Base-by-base conservation (phyloP, 1,140 invertebrate species). In the Hyphantria cunea region DNA sequence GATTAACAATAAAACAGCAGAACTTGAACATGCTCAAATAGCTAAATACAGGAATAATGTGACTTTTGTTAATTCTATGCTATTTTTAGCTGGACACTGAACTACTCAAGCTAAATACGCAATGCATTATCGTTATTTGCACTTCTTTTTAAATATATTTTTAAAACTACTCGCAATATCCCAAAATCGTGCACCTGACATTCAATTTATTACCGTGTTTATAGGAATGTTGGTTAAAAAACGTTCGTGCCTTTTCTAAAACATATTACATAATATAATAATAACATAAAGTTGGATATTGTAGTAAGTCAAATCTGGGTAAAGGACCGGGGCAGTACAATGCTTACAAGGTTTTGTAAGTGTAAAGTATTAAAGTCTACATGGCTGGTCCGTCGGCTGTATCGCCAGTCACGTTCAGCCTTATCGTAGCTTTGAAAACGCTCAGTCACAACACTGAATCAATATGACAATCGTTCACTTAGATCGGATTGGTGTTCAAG, bases 351-450 rank as follows among this genome's bases (percentile, higher is more conserved):
- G 50, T 70, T 45, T 56, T 54, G 44, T 68, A 67, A 74, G 58
- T 69, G 66, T 71, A 70, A 80, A 82, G 72, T 73, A 75, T 64
- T 69, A 81, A 60, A 48, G 69, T 76, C 68, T 66, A 74, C 70
- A 78, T 33, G 41, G 53, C 63, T 80, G 74, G 82, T 76, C 78
- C 72, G 75, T 14, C 51, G 62, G 33, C 45, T 59, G 51, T 66
- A 64, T 33, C 68, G 56, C 56, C 54, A 78, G 81, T 74, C 81
- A 85, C 84, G 84, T 84, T 76, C 65, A 68, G 55, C 42, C 75
- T 76, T 85, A 85, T 85, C 80, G 76, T 66, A 76, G 62, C 74
- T 76, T 68, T 70, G 73, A 80, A 78, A 82, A 87, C 79, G 80
- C 74, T 78, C 70, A 51, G 70, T 72, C 69, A 60, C 65, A 66